Base-by-base conservation (phyloP, 2,113 vertebrate genomes). In the Galemys pyrenaicus region DNA sequence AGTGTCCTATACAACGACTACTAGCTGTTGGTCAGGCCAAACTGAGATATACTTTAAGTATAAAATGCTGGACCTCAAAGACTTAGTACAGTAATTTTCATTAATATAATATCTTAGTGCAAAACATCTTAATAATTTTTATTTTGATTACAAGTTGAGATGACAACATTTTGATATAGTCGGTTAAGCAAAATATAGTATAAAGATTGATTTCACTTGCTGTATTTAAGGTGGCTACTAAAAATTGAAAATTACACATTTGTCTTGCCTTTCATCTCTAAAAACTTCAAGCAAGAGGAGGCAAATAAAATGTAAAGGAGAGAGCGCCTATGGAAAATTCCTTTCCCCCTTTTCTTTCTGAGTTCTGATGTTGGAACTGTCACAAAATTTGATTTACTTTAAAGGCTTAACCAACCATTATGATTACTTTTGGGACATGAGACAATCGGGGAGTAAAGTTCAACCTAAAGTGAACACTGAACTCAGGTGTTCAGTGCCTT, bases 121-220 rank as follows among this genome's bases (percentile, higher is more conserved):
- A 56, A 56, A 56, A 56, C 54, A 56, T 56, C 19, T 85, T 71
- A 85, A 58, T 86, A 93, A 78, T 89, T 70, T 37, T 77, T 44
- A 73, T 74, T 49, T 79, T 56, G 49, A 65, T 60, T 80, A 54
- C 6, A 41, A 15, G 39, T 92, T 88, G 80, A 83, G 67, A 74
- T 77, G 46, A 73, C 35, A 70, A 67, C 24, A 81, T 95, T 91
- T 92, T 87, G 32, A 87, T 49, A 85, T 81, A 30, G n/a, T 82
- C 56, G 26, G 35, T 51, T 93, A 91, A 85, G 56, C 85, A 67
- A 87, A 83, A 83, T 71, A 41, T 49, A 71, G 26, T 60, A 73
- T 65, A 94, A 77, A 71, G 68, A 30, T 58, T 54, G 49, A 73
- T 80, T 92, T 85, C 24, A 73, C 39, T 51, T 60, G 49, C 35